Base-by-base conservation (phyloP, 2,888 invertebrate species). In the Perizoma flavofasciatum region DNA sequence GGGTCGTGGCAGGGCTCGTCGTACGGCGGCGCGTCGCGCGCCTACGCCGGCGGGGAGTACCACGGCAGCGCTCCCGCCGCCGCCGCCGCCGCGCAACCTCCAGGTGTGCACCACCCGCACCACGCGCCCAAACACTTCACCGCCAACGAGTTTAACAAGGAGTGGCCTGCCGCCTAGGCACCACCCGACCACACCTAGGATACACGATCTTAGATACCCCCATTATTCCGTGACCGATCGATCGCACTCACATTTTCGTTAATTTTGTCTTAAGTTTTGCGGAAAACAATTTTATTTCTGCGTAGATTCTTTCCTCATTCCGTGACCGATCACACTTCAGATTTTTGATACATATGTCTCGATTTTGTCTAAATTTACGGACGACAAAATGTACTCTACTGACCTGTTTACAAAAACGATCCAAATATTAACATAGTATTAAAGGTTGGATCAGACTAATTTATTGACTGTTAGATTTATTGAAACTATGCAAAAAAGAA, bases 91-190 rank as follows among this genome's bases (percentile, higher is more conserved):
- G 82, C 86, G 71, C 88, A 84, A 83, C 90, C 85, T 72, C 89
- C 89, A 91, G 90, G 90, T 91, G 89, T 88, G 88, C 92, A 89
- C 81, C 89, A 85, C 68, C 90, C 92, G 88, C 92, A 92, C 75
- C 92, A 92, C 89, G 91, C 92, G 84, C 92, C 90, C 85, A 92
- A 92, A 89, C 92, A 92, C 88, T 92, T 91, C 91, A 81, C 71
- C 81, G 79, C 86, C 82, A 86, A 83, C 86, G 92, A 92, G 83
- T 92, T 92, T 87, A 88, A 82, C 90, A 92, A 92, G 92, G 92
- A 92, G 89, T 92, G 92, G 92, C 91, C 92, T 73, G 89, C 92
- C 88, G 92, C 92, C 73, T 92, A 92, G 77, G 62, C 62, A 32
- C 37, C 43, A 43, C 45, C n/a, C 7, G 6, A 22, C 4, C 33